phyloP scores from a whole-genome alignment of 53 echinoderm and acorn worm genomes.

The Echinarachnius parma region DNA sequence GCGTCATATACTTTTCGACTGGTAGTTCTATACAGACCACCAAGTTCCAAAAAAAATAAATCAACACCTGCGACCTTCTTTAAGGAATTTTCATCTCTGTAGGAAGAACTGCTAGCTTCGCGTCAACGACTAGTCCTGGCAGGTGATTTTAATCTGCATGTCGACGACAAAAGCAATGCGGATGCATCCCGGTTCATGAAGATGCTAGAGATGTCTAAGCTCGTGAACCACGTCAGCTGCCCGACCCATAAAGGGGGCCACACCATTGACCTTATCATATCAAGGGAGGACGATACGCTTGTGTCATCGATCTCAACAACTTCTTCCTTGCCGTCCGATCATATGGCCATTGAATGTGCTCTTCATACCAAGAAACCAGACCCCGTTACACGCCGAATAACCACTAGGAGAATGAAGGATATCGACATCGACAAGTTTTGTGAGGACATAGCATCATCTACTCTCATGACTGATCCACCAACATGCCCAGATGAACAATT shows the following conservation, averaged over 20 bases:
- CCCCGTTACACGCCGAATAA: constrained; percentile 3
- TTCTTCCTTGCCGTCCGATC: constrained; percentile 7
- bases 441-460: neutral
- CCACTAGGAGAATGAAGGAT: constrained; percentile 16
- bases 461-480: neutral
- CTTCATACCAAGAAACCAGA: constrained; percentile 1
- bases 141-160: constrained; percentile 12
- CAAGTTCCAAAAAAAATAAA: constrained; percentile 8
- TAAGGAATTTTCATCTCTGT: neutral
- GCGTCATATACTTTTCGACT: constrained; percentile 12
- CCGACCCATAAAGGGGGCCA: constrained; percentile 5
- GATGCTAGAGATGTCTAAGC: constrained; percentile 16
- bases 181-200: constrained; percentile 5
- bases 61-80: neutral
- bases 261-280: constrained; percentile 9
- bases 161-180: neutral
- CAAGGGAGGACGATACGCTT: constrained; percentile 14
- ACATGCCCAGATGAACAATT: neutral
- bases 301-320: constrained; percentile 10
- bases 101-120: constrained; percentile 6
- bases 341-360: constrained; percentile 4
- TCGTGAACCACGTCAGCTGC: constrained; percentile 9
- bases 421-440: constrained; percentile 13
- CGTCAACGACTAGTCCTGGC: constrained; percentile 15
- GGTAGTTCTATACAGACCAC: constrained; percentile 12